phyloP scores from a whole-genome alignment of 64 coral and sea anemone genomes.

The Cladopsammia gracilis region DNA sequence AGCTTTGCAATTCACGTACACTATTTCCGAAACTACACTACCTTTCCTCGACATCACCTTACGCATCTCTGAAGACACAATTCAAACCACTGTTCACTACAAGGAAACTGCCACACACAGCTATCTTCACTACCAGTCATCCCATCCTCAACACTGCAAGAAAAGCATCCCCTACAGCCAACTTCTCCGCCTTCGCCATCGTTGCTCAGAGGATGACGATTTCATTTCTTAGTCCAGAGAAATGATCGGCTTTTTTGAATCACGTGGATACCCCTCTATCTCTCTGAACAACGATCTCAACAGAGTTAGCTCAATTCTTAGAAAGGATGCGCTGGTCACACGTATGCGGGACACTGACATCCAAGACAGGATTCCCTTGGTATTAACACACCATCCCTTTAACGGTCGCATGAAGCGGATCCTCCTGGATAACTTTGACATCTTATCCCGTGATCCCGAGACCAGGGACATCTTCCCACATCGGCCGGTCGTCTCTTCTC shows the following conservation, averaged over 20 bases:
- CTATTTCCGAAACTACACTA: neutral
- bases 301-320: too few species aligned
- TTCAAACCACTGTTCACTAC: neutral
- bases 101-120: slow-evolving; percentile 27
- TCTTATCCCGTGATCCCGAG: too few species aligned
- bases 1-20: neutral
- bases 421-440: too few species aligned
- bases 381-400: too few species aligned
- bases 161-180: neutral
- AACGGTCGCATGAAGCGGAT: too few species aligned
- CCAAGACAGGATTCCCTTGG: too few species aligned
- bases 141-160: slow-evolving; percentile 21
- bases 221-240: neutral
- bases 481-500: too few species aligned
- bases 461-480: too few species aligned
- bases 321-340: too few species aligned
- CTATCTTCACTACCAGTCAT: slow-evolving; percentile 9
- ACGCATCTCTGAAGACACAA: neutral
- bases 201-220: neutral
- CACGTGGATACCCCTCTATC: neutral
- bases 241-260: neutral
- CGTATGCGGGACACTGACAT: too few species aligned
- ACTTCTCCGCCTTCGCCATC: neutral
- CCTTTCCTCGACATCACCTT: neutral
- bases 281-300: neutral